A percentile compares a stretch with the other conserved stretches of the same genome.
Evolutionary conservation across 2,888 invertebrate species (phyloP).

Genomic region (Nephrotoma appendiculata): DNA sequence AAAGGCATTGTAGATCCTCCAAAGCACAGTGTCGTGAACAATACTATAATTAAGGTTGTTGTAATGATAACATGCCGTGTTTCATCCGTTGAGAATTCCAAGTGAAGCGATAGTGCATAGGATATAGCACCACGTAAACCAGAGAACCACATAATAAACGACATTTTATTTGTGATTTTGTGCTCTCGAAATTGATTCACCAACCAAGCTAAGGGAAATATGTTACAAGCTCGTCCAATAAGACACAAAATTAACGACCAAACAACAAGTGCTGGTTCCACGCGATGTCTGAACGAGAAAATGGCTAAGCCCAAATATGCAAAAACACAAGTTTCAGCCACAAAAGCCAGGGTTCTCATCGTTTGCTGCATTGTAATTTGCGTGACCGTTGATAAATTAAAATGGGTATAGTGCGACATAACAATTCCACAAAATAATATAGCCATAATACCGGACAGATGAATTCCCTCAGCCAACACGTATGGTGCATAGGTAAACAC

Average conservation of each 20-base stretch:
- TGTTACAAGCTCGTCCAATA: conserved; percentile 89
- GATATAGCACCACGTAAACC: conserved; percentile 94
- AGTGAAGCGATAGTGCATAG: conserved; percentile 90
- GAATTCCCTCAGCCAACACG: conserved; percentile 92
- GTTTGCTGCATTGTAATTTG: conserved; percentile 99
- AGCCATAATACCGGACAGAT: conserved; percentile 96
- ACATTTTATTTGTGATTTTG: conserved; percentile 95
- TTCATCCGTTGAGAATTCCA: conserved; percentile 78
- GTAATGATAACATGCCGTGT: conserved; percentile 94
- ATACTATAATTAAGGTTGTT: conserved; percentile 92
- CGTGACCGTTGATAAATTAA: conserved; percentile 93
- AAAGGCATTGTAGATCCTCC: conserved; percentile 98
- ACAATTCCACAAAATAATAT: conserved; percentile 97
- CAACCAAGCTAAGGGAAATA: conserved; percentile 85
- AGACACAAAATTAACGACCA: conserved; percentile 91
- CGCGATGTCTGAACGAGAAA: conserved; percentile 86
- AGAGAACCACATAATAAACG: conserved; percentile 99
- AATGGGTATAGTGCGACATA: conserved; percentile 99
- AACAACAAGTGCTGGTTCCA: conserved; percentile 80
- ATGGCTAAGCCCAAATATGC: conserved; percentile 66
- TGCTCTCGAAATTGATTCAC: conserved; percentile 95
- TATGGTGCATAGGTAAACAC: conserved; percentile 98
- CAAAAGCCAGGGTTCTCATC: conserved; percentile 91
- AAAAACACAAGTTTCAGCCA: conserved; percentile 97
- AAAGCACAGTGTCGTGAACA: conserved; percentile 88